Conservation (phyloP, 2,797 vertebrate genomes). For the Sternotherus odoratus region DNA sequence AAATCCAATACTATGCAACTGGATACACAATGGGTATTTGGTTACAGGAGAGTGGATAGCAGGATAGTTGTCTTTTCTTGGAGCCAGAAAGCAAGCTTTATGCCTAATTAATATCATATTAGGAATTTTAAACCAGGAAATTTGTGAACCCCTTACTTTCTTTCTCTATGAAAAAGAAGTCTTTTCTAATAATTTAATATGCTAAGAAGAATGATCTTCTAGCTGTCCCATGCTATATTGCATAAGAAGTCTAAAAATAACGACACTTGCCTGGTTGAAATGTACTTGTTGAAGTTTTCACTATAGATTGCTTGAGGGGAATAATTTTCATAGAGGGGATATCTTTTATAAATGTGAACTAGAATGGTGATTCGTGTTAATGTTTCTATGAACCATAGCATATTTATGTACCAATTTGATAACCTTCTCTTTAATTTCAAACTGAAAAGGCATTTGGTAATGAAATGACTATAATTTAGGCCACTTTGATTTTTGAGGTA, state of each 20-base stretch:
- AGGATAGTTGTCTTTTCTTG: background rate
- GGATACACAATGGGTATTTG: background rate
- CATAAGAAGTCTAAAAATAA: background rate
- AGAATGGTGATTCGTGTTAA: slow-evolving; percentile 17
- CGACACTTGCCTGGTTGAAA: slow-evolving; percentile 28
- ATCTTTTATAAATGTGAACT: background rate
- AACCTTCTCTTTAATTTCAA: slow-evolving; percentile 44
- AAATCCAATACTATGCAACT: background rate
- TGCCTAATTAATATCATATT: background rate
- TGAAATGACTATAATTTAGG: slow-evolving; percentile 40
- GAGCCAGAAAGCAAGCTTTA: slow-evolving; percentile 5
- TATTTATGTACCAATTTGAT: slow-evolving; percentile 35
- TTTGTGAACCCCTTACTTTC: rapidly evolving
- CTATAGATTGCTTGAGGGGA: background rate
- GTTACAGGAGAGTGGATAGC: background rate
- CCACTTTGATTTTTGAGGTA: slow-evolving; percentile 39
- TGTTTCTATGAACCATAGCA: slow-evolving; percentile 33
- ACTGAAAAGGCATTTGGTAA: slow-evolving; percentile 55
- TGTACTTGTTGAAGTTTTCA: slow-evolving; percentile 24
- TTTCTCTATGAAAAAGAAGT: background rate
- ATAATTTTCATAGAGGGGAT: background rate
- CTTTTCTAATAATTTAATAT: background rate
- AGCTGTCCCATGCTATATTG: background rate
- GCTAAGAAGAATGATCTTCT: background rate
- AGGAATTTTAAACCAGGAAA: background rate